These are phyloP conservation scores for Leptopterna dolabrata DNA, from an alignment of 2,888 invertebrate species.

Conservation along the genomic window DNA sequence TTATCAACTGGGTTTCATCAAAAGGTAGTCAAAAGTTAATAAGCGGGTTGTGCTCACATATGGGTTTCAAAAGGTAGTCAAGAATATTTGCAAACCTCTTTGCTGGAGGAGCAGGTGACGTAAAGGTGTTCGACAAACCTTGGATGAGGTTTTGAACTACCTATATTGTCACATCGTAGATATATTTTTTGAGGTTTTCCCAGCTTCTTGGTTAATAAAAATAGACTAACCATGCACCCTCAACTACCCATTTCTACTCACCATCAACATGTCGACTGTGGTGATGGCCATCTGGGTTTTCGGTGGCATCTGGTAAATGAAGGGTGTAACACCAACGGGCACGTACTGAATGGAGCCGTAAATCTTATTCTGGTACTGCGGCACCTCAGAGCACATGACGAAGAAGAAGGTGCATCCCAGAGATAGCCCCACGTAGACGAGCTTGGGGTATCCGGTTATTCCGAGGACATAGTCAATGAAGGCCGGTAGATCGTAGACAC, in stretches of 20 bases:
- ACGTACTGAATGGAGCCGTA: constrained; percentile 73
- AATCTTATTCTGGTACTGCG: constrained; percentile 76
- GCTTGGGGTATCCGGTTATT: constrained; percentile 69
- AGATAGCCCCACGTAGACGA: constrained; percentile 89
- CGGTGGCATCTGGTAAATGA: background rate
- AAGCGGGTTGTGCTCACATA: no score
- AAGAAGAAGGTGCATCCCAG: constrained; percentile 87
- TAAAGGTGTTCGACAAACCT: no score
- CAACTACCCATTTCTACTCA: background rate
- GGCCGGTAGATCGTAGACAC: constrained; percentile 86
- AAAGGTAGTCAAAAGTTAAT: no score
- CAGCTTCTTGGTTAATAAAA: no score
- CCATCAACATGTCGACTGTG: background rate
- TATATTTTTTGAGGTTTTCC: no score
- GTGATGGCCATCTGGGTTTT: background rate
- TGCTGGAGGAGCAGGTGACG: no score
- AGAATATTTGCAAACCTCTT: no score
- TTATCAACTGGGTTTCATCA: no score
- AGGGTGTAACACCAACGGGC: constrained; percentile 71
- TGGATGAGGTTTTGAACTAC: no score
- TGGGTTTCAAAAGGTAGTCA: no score
- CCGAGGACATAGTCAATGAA: constrained; percentile 78
- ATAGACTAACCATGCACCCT: no score
- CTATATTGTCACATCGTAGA: no score
- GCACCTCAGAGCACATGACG: constrained; percentile 76